These are phyloP conservation scores for Machimus atricapillus DNA, from an alignment of 2,888 invertebrate genomes.

Conservation along the genomic window DNA sequence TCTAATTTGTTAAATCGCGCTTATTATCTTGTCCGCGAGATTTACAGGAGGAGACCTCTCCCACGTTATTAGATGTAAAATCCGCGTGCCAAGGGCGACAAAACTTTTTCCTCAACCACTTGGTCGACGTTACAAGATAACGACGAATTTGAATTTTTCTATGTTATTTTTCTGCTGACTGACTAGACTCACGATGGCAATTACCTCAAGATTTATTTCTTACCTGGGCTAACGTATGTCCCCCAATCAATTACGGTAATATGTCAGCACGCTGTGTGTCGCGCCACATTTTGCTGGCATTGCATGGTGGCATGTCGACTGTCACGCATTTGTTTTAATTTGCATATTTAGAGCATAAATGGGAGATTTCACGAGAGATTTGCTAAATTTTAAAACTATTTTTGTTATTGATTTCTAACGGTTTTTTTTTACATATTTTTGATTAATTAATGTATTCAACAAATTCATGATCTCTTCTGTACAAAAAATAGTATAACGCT, in stretches of 20 bases:
- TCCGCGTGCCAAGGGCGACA: neutral
- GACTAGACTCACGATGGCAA: constrained; percentile 10
- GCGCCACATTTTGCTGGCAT: neutral
- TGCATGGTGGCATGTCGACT: constrained; percentile 1
- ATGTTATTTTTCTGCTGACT: neutral
- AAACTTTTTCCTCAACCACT: neutral
- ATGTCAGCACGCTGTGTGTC: neutral
- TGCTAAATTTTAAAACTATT: neutral
- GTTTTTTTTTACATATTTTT: neutral
- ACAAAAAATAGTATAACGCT: no score
- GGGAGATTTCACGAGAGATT: neutral
- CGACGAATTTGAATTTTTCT: neutral
- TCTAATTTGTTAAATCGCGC: constrained; percentile 12
- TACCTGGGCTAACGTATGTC: neutral
- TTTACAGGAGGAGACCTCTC: constrained; percentile 12
- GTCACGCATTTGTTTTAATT: constrained; percentile 2
- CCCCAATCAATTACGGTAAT: constrained; percentile 4
- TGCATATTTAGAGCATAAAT: neutral
- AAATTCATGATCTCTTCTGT: no score
- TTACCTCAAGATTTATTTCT: constrained; percentile 38
- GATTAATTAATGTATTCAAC: no score
- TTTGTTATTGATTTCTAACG: neutral
- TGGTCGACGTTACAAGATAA: neutral
- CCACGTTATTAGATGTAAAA: constrained; percentile 10
- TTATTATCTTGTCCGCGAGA: neutral